Base-by-base conservation (phyloP, 1,140 invertebrate genomes). In the Nebria ingens region DNA sequence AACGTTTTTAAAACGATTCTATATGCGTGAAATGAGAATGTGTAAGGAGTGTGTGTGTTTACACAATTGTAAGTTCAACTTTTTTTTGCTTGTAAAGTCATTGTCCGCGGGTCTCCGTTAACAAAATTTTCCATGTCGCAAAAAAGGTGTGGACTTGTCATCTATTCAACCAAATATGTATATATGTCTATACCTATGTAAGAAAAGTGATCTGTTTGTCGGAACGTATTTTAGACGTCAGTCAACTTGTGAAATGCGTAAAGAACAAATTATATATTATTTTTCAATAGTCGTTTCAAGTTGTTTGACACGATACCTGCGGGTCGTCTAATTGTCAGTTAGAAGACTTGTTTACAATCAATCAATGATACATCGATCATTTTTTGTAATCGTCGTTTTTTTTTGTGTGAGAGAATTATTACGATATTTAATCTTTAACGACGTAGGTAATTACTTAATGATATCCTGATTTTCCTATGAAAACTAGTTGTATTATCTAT, bases 261-360 rank as follows among this genome's bases (percentile, higher is more conserved):
- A 17, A 45, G 17, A 45, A 17, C 6, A 45, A 45, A 45, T 45
- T 45, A 45, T 45, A 45, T 12, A 45, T 45, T 45, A 45, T 45
- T 45, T 45, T 4, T 13, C 4, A 6, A 6, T 29, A 13, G 4
- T 13, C 25, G 25, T 13, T 29, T 29, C 25, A 29, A 13, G 25
- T 4, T 13, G 25, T 29, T 4, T 29, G 4, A 6, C 4, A 29
- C 13, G 25, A 29, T 6, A 29, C 13, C 13, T 29, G 13, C 4
- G 13, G 25, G 25, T 29, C 4, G 25, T 29, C 4, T 29, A 29
- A 29, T 29, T 29, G 25, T 29, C 25, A 29, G 25, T 29, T 29
- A 6, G 25, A n/a, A n/a, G n/a, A n/a, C n/a, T n/a, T n/a, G n/a
- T n/a, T n/a, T n/a, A n/a, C n/a, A n/a, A n/a, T n/a, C n/a, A n/a